These are phyloP conservation scores for Falcunculus frontatus DNA, from an alignment of 2,113 vertebrate species.

Conservation along the genomic window DNA sequence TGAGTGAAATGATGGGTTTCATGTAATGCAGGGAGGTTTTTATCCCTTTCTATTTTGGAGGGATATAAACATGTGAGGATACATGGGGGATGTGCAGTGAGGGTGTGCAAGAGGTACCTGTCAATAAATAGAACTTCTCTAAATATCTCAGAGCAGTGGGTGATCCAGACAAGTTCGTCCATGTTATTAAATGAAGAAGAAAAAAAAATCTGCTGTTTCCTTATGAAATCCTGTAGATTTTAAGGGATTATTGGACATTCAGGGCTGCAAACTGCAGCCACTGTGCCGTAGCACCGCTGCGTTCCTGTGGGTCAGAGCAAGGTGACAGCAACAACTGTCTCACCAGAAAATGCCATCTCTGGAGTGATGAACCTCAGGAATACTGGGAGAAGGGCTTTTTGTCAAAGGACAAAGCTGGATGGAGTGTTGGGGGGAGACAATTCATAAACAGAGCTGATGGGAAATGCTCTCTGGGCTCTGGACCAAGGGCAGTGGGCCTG, in stretches of 20 bases:
- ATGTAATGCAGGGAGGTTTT: not conserved
- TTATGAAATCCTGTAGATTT: not conserved
- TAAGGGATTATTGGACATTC: not conserved
- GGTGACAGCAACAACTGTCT: not conserved
- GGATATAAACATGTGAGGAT: not conserved
- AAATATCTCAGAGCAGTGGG: not conserved
- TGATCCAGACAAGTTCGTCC: not conserved
- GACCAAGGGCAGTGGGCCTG: not conserved
- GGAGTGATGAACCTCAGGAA: not conserved
- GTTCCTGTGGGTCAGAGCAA: not conserved
- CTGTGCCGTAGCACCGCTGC: rapidly evolving
- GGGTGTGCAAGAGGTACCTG: not conserved
- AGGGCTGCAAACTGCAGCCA: not conserved
- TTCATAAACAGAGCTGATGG: not conserved
- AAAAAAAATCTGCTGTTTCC: not conserved
- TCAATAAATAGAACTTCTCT: not conserved
- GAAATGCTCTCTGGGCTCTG: not conserved
- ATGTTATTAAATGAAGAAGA: not conserved
- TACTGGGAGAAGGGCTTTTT: not conserved
- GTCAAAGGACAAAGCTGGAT: not conserved
- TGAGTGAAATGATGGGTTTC: not conserved
- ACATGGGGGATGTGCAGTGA: not conserved
- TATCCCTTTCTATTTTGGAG: not conserved
- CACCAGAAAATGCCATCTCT: not conserved
- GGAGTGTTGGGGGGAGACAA: not conserved